These are phyloP conservation scores for Menura novaehollandiae DNA, from an alignment of 2,113 vertebrate species.

Conservation along the genomic window DNA sequence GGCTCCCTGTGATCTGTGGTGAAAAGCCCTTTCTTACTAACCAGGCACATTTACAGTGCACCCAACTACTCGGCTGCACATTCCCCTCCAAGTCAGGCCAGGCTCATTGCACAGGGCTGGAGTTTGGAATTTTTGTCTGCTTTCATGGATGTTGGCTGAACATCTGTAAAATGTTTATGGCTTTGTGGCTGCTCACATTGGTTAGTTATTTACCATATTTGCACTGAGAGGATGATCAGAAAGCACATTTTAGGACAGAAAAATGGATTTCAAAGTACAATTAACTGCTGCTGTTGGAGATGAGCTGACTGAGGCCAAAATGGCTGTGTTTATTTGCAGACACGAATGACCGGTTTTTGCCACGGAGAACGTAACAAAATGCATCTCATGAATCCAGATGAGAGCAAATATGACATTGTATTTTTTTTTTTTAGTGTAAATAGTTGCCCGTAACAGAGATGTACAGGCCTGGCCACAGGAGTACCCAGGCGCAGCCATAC, in stretches of 20 bases:
- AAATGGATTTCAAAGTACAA: conserved; percentile 40
- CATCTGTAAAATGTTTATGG: conserved; percentile 27
- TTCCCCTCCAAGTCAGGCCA: not conserved
- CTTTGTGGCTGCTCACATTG: not conserved
- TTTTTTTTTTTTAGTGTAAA: not conserved
- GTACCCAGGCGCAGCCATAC: not conserved
- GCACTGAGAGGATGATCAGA: conserved; percentile 14
- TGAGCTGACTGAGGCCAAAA: conserved; percentile 27
- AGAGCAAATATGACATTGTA: conserved; percentile 17
- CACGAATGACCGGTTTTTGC: conserved; percentile 31
- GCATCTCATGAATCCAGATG: conserved; percentile 45
- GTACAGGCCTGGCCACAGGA: conserved; percentile 20
- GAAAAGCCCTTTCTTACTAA: not conserved
- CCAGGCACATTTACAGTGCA: not conserved
- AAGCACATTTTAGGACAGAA: conserved; percentile 22
- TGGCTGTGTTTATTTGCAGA: conserved; percentile 45
- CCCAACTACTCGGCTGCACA: not conserved
- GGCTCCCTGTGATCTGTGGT: conserved; percentile 18
- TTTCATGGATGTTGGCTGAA: not conserved
- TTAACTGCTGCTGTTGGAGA: conserved; percentile 45
- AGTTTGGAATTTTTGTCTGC: not conserved
- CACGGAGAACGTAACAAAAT: conserved; percentile 14
- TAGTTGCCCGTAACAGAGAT: conserved; percentile 40
- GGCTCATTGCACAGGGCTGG: not conserved
- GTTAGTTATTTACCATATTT: conserved; percentile 35